Evolutionary conservation across 1,140 invertebrate species (phyloP).

Genomic region (Adelges cooleyi): DNA sequence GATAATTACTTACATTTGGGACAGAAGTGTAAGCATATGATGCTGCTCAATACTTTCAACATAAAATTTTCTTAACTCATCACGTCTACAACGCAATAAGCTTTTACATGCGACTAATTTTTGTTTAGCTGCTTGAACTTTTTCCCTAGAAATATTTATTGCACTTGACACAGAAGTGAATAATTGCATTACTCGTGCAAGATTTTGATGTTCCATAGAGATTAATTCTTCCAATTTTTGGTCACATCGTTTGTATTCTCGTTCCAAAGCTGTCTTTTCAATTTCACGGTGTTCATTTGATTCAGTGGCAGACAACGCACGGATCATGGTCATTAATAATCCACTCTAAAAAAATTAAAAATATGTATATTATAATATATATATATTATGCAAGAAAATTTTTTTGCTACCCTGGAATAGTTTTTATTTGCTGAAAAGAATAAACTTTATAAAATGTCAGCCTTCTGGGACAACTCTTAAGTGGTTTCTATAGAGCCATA

Average conservation of each 20-base stretch:
- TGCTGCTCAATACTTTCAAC: slow-evolving; percentile 86
- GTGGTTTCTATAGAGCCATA: too few species aligned
- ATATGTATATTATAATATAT: neutral
- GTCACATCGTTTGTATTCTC: slow-evolving; percentile 85
- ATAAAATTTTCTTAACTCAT: slow-evolving; percentile 88
- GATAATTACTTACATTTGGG: slow-evolving; percentile 29
- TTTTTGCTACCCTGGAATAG: too few species aligned
- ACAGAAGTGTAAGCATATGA: slow-evolving; percentile 63
- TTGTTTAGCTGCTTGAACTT: slow-evolving; percentile 73
- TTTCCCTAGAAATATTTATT: slow-evolving; percentile 66
- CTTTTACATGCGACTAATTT: slow-evolving; percentile 82
- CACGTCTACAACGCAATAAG: slow-evolving; percentile 76
- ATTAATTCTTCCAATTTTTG: slow-evolving; percentile 77
- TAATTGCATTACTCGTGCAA: slow-evolving; percentile 74
- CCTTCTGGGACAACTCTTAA: neutral
- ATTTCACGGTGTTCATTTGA: slow-evolving; percentile 89
- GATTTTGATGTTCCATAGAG: slow-evolving; percentile 72
- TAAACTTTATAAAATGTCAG: neutral
- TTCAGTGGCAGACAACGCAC: slow-evolving; percentile 80
- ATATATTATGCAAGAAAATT: neutral
- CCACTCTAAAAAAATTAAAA: slow-evolving; percentile 54
- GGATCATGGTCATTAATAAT: slow-evolving; percentile 82
- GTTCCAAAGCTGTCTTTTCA: slow-evolving; percentile 85
- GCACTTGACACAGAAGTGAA: slow-evolving; percentile 50
- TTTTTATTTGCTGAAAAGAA: neutral